These are phyloP conservation scores for Lophochroa leadbeateri DNA, from an alignment of 2,113 vertebrate species.

Conservation along the genomic window DNA sequence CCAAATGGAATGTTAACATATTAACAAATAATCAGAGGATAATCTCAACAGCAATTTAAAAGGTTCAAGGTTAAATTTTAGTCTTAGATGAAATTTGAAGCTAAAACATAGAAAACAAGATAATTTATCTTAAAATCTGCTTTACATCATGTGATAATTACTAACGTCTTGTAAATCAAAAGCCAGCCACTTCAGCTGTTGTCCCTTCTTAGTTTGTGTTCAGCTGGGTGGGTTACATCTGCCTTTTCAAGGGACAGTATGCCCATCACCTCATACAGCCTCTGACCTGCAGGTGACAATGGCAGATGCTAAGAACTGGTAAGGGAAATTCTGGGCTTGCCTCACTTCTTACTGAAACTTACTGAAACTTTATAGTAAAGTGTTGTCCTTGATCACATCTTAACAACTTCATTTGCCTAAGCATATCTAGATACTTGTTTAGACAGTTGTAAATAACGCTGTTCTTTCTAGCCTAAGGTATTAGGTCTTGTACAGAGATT, in stretches of 20 bases:
- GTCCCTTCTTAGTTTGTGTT: background rate
- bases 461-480: background rate
- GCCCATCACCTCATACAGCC: background rate
- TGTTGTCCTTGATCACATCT: background rate
- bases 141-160: background rate
- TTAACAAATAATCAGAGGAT: background rate
- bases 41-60: background rate
- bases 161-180: background rate
- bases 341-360: background rate
- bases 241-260: background rate
- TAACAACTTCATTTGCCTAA: background rate
- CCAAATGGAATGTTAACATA: background rate
- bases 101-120: background rate
- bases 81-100: background rate
- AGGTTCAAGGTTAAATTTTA: background rate
- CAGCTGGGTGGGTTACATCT: background rate
- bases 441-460: background rate
- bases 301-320: background rate
- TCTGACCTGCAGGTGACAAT: fast-evolving
- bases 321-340: background rate
- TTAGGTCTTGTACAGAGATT: background rate
- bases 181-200: background rate
- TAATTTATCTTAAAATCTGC: background rate
- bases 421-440: background rate
- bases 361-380: background rate